Evolutionary conservation across 1,140 invertebrate genomes (phyloP), one percentile per base, ranked within the genome.

Genomic region (Saxidomus purpurata): DNA sequence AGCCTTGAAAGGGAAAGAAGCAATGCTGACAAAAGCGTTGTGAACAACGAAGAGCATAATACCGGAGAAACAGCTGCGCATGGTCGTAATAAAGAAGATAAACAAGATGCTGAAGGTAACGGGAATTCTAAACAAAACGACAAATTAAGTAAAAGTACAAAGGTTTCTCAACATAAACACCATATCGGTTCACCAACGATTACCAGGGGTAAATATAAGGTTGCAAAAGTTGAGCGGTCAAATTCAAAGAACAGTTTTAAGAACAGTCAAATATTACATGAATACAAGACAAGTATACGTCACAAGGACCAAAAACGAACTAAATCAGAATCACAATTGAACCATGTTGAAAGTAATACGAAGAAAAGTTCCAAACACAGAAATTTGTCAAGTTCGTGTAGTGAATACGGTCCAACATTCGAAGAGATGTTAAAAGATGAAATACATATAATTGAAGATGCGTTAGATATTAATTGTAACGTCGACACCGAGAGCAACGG

Each of bases 381-480:
- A 82, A 61, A 11, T 43, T 63, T 55, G 13, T 61, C 52, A 47
- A 82, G 80, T 67, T 22, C 63, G 43, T 63, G 36, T n/a, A 82
- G 80, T 55, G 55, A 63, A 13, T 40, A 28, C 25, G n/a, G 55
- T 31, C 15, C 34, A 22, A 55, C 38, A 40, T 43, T 61, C 38
- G 59, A 82, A 40, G 80, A 82, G 43, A 40, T 82, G n/a, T 15
- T 82, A 55, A 61, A 43, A 40, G 61, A 59, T 22, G 80, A 59
- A 63, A 61, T 82, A 67, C 22, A 43, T 0, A 63, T n/a, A 34
- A 82, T 82, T 43, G 80, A 82, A 82, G 59, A 61, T 40, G 59
- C 55, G 11, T 2, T 67, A 15, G 80, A 63, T 0, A 34, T n/a
- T 28, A 77, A 77, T 13, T 19, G 4, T 2, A 59, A 52, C 25